Evolutionary conservation across 2,888 invertebrate species (phyloP).

Genomic region (Oscheius sp.): DNA sequence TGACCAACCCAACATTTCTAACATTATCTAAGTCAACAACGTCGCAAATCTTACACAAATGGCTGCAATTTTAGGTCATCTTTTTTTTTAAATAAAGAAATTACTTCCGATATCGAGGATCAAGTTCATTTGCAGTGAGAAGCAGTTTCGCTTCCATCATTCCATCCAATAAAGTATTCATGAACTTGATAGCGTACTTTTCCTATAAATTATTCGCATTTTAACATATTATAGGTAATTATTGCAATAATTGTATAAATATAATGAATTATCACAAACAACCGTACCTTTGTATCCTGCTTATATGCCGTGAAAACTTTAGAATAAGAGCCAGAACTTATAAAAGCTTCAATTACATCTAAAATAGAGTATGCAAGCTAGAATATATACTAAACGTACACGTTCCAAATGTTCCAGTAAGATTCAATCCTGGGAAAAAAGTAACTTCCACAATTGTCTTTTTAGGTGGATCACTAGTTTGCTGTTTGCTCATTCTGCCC

Average conservation of each 20-base stretch:
- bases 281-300: not conserved
- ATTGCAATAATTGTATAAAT: no score
- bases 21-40: not conserved
- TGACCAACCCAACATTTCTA: not conserved
- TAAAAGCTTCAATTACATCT: not conserved
- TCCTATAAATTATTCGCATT: not conserved
- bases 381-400: no score
- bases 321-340: not conserved
- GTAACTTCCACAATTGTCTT: no score
- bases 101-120: not conserved
- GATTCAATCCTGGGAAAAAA: no score
- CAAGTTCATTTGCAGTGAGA: not conserved
- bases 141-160: not conserved
- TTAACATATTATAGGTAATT: no score
- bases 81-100: not conserved
- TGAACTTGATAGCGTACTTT: not conserved
- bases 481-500: constrained; percentile 69
- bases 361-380: not conserved
- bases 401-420: no score
- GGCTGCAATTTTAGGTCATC: not conserved
- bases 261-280: not conserved
- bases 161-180: not conserved
- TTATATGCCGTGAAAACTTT: not conserved
- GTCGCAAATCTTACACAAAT: not conserved
- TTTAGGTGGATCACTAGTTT: no score